Evolutionary conservation across 2,113 vertebrate genomes (phyloP).

Genomic region (Circaetus cinerascens): DNA sequence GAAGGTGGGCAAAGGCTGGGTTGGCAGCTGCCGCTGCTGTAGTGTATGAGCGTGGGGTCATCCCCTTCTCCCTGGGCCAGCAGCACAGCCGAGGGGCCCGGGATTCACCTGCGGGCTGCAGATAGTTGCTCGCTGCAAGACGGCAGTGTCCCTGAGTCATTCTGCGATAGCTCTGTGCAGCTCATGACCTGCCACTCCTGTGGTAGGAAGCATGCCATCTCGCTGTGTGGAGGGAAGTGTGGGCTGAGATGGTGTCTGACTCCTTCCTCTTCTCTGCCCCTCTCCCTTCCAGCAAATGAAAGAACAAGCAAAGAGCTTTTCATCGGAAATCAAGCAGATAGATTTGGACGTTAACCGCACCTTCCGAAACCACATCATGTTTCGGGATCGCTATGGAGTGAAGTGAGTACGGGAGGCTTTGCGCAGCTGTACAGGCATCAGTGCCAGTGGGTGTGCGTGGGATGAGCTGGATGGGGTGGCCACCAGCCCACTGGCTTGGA

Average conservation of each 20-base stretch:
- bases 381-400: constrained; percentile 89
- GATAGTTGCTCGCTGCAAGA: not conserved
- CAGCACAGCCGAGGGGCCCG: not conserved
- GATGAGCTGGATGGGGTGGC: not conserved
- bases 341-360: constrained; percentile 91
- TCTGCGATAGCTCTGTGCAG: not conserved
- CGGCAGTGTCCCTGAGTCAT: rapidly evolving
- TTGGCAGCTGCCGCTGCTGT: not conserved
- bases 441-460: rapidly evolving
- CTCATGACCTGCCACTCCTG: not conserved
- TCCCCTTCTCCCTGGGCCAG: not conserved
- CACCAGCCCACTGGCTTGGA: not conserved
- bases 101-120: not conserved
- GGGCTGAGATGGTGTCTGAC: not conserved
- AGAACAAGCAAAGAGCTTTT: constrained; percentile 82
- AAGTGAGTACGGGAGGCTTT: constrained; percentile 75
- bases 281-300: constrained; percentile 83
- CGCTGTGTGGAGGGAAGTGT: not conserved
- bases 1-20: not conserved
- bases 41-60: rapidly evolving
- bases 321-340: constrained; percentile 91
- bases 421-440: rapidly evolving
- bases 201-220: not conserved
- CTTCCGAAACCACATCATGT: constrained; percentile 95
- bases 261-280: not conserved